Percentiles rank a stretch among this genome's conserved stretches.
phyloP scores from a whole-genome alignment of 2,888 invertebrate genomes.

The Strigamia maritima region DNA sequence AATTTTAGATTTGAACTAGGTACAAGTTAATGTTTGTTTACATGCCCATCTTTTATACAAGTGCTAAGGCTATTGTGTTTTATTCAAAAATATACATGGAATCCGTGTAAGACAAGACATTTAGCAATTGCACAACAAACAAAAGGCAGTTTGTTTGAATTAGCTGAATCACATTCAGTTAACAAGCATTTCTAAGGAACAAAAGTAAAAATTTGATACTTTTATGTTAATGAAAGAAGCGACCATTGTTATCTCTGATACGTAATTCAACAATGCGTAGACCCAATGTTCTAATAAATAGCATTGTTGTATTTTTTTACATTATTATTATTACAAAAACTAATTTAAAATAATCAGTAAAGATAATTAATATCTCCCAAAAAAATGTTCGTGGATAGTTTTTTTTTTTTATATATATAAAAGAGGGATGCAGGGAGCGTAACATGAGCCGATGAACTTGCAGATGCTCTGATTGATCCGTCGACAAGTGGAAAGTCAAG shows the following conservation, averaged over 20 bases:
- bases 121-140: too few species aligned
- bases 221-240: too few species aligned
- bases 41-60: too few species aligned
- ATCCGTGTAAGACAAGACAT: too few species aligned
- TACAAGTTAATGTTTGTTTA: too few species aligned
- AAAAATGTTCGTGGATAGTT: background rate
- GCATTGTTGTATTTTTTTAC: background rate
- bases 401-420: background rate
- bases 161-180: too few species aligned
- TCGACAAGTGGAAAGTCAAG: slow-evolving; percentile 10
- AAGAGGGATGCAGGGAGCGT: background rate
- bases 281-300: too few species aligned
- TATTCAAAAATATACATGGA: too few species aligned
- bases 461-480: slow-evolving; percentile 15
- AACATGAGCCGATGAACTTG: slow-evolving; percentile 10
- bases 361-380: background rate
- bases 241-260: background rate
- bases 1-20: background rate
- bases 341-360: background rate
- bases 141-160: too few species aligned
- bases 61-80: too few species aligned
- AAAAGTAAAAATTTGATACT: too few species aligned
- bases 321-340: background rate
- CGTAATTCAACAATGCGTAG: background rate
- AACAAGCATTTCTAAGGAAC: too few species aligned